These are phyloP conservation scores for Varanus komodoensis DNA, from an alignment of 2,113 vertebrate species.

Conservation along the genomic window DNA sequence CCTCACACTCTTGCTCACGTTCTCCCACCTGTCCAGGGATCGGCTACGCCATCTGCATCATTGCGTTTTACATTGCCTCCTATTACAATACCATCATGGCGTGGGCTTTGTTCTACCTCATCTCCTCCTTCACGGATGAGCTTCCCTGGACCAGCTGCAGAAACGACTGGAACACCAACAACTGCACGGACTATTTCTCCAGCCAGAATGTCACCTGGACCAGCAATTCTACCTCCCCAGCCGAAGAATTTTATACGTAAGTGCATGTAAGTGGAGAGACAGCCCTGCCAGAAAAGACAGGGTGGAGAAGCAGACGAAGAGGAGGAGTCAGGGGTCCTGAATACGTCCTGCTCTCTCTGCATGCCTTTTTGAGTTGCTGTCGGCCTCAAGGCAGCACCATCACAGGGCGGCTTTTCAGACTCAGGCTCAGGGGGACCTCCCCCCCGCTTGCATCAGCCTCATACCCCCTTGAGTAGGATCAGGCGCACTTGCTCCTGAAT, in stretches of 20 bases:
- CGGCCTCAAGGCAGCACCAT: no score
- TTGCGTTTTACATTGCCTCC: conserved; percentile 93
- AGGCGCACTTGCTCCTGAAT: no score
- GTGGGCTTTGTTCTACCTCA: conserved; percentile 97
- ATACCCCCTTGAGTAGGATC: no score
- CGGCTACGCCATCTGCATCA: conserved; percentile 96
- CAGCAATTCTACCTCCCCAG: conserved; percentile 87
- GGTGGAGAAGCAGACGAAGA: conserved; percentile 6
- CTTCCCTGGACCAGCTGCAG: conserved; percentile 94
- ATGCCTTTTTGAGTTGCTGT: background rate
- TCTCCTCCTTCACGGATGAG: conserved; percentile 88
- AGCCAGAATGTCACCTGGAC: conserved; percentile 90
- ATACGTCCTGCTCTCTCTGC: background rate
- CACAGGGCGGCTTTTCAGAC: background rate
- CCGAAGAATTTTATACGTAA: conserved; percentile 99
- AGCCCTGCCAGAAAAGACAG: background rate
- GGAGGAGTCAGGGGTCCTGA: background rate
- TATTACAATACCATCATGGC: conserved; percentile 99
- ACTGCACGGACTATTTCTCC: conserved; percentile 92
- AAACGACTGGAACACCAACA: conserved; percentile 93
- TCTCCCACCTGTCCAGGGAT: conserved; percentile 81
- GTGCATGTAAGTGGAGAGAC: conserved; percentile 86
- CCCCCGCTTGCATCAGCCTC: background rate
- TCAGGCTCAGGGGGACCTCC: background rate
- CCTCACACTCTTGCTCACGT: background rate